Percentiles rank a stretch among this genome's conserved stretches.
Evolutionary conservation across 2,888 invertebrate species (phyloP).

Genomic region (Drosophila mayaguana): DNA sequence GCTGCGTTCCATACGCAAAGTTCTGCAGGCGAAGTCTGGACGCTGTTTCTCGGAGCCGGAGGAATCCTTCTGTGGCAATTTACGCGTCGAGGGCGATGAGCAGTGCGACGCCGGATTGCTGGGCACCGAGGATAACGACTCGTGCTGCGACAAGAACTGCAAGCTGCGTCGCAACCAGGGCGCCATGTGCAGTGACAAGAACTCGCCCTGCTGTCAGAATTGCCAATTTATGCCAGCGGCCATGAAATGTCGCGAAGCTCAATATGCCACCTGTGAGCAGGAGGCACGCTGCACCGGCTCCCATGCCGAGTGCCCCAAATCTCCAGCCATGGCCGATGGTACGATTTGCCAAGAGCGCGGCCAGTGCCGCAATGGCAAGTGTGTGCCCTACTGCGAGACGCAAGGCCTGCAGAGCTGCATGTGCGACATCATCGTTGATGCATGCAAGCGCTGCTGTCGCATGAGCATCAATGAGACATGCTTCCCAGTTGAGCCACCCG

Average conservation of each 20-base stretch:
- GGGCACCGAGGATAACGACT: slow-evolving; percentile 96
- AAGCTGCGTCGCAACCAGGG: slow-evolving; percentile 92
- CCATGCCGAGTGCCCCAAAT: slow-evolving; percentile 92
- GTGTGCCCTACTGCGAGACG: slow-evolving; percentile 96
- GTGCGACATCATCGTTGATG: slow-evolving; percentile 96
- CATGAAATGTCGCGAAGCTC: slow-evolving; percentile 95
- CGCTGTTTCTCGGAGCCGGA: slow-evolving; percentile 97
- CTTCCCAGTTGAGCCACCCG: slow-evolving; percentile 94
- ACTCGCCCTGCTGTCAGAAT: slow-evolving; percentile 97
- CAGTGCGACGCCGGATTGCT: slow-evolving; percentile 98
- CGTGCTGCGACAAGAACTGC: slow-evolving; percentile 97
- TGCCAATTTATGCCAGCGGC: slow-evolving; percentile 94
- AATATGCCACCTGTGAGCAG: slow-evolving; percentile 96
- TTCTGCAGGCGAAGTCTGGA: slow-evolving; percentile 95
- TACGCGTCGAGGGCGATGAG: slow-evolving; percentile 97
- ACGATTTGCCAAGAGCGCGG: slow-evolving; percentile 96
- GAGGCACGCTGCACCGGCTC: slow-evolving; percentile 95
- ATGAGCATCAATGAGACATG: slow-evolving; percentile 96
- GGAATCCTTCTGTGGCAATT: slow-evolving; percentile 98
- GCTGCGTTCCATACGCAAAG: slow-evolving; percentile 95
- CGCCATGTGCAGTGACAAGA: slow-evolving; percentile 98
- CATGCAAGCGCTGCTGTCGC: slow-evolving; percentile 97
- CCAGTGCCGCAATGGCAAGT: slow-evolving; percentile 95
- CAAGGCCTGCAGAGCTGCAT: slow-evolving; percentile 97
- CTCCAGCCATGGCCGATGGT: slow-evolving; percentile 89